These are phyloP conservation scores for Notothenia coriiceps DNA, from an alignment of 2,113 vertebrate genomes.

Conservation along the genomic window DNA sequence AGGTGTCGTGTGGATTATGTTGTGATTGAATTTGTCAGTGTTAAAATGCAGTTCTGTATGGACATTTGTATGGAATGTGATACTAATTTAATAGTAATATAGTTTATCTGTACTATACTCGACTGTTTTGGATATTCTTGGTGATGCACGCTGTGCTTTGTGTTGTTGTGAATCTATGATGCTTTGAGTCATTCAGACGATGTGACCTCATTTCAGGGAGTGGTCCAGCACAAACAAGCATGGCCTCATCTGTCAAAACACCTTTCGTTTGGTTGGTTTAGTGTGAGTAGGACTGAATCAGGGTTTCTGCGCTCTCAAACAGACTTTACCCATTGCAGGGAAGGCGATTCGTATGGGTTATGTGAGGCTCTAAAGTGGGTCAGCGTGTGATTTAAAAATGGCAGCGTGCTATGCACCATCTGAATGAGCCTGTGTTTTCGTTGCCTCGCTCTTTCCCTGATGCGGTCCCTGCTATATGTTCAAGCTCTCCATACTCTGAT, in stretches of 20 bases:
- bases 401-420: conserved; percentile 39
- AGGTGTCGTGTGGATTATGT: neutral
- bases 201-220: conserved; percentile 79
- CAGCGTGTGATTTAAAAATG: conserved; percentile 72
- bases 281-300: conserved; percentile 11
- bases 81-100: neutral
- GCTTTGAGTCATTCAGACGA: conserved; percentile 54
- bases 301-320: conserved; percentile 21
- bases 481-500: conserved; percentile 20
- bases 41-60: neutral
- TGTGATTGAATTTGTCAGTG: conserved; percentile 1
- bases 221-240: conserved; percentile 62
- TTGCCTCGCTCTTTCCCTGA: neutral
- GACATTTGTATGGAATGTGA: neutral
- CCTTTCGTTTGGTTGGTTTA: conserved; percentile 22
- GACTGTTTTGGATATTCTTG: neutral
- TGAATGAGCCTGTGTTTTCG: conserved; percentile 29
- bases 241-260: conserved; percentile 42
- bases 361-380: conserved; percentile 65
- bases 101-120: neutral
- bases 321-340: conserved; percentile 15
- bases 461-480: neutral
- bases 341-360: neutral
- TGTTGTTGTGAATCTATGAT: conserved; percentile 24
- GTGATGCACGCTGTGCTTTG: conserved; percentile 3